These are phyloP conservation scores for Procambarus virginalis DNA, from an alignment of 1,140 invertebrate species.

Conservation along the genomic window DNA sequence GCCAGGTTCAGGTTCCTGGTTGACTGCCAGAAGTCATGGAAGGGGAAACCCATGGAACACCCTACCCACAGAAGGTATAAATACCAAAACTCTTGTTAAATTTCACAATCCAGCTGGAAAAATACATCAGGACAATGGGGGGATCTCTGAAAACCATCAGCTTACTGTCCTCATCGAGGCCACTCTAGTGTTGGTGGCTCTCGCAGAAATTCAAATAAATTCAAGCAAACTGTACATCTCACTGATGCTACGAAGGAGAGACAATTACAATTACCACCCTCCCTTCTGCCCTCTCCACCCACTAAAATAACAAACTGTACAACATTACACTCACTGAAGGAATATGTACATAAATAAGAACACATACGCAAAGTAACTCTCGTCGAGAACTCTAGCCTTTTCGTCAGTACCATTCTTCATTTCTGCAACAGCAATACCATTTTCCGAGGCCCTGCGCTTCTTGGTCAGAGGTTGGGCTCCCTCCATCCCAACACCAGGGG, in stretches of 20 bases:
- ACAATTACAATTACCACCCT: too few species aligned
- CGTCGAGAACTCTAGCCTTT: slow-evolving; percentile 38
- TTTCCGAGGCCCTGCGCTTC: slow-evolving; percentile 46
- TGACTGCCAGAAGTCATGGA: too few species aligned
- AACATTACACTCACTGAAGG: not conserved
- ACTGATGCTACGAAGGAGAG: too few species aligned
- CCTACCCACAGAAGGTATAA: not conserved
- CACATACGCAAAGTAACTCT: slow-evolving; percentile 57
- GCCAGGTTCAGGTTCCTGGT: too few species aligned
- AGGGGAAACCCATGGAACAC: not conserved
- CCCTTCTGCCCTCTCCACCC: too few species aligned
- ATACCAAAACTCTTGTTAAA: not conserved
- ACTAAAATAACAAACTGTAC: too few species aligned
- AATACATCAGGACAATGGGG: not conserved
- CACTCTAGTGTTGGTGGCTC: too few species aligned
- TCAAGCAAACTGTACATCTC: too few species aligned
- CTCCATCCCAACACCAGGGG: not conserved
- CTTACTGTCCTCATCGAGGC: too few species aligned
- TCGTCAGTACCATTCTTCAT: slow-evolving; percentile 39
- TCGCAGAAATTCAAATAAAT: too few species aligned
- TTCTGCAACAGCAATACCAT: slow-evolving; percentile 10
- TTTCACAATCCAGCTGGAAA: not conserved
- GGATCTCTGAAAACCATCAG: too few species aligned
- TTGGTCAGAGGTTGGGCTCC: slow-evolving; percentile 43
- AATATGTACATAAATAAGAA: not conserved